Base-by-base conservation (phyloP, 2,888 invertebrate species). In the Calliphora vomitoria region DNA sequence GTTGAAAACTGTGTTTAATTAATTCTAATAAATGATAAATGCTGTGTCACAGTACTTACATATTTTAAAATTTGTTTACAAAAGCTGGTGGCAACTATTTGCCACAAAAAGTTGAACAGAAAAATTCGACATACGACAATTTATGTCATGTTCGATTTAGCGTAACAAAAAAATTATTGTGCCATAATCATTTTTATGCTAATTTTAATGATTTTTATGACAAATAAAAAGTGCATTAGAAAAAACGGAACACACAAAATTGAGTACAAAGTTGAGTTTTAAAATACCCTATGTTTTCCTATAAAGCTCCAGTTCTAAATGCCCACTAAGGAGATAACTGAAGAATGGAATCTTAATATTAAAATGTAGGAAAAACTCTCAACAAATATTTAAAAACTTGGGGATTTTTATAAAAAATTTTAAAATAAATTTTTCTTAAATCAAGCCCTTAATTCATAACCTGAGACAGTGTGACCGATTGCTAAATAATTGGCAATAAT, bases 1-100 rank as follows among this genome's bases (percentile, higher is more conserved):
- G 15, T 76, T n/a, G 11, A 10, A 53, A 25, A 47, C 11, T 64
- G 50, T 68, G 76, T 75, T 83, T 83, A 83, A 86, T 83, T 86
- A 86, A 80, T 79, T 86, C 68, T 60, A 83, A 80, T 80, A 76
- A 86, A 86, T 86, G 86, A 86, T 79, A 74, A 86, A 86, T 75
- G 62, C 15, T 35, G 41, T 86, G 58, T 78, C 76, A 66, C 35
- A 68, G 60, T 53, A 41, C n/a, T 86, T 74, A 13, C 53, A 53
- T 68, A 15, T n/a, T 11, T 18, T 18, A 47, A 74, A 38, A 47
- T 68, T 60, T 66, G 20, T 50, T 79, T 53, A 20, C 20, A 53
- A 74, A 50, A 75, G 44, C 68, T 80, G 35, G 80, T 85, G 80
- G 80, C 80, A 80, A 80, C 20, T 50, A 68, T 74, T 79, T 68